phyloP scores from a whole-genome alignment of 2,113 vertebrate genomes.

The Strix aluco region DNA sequence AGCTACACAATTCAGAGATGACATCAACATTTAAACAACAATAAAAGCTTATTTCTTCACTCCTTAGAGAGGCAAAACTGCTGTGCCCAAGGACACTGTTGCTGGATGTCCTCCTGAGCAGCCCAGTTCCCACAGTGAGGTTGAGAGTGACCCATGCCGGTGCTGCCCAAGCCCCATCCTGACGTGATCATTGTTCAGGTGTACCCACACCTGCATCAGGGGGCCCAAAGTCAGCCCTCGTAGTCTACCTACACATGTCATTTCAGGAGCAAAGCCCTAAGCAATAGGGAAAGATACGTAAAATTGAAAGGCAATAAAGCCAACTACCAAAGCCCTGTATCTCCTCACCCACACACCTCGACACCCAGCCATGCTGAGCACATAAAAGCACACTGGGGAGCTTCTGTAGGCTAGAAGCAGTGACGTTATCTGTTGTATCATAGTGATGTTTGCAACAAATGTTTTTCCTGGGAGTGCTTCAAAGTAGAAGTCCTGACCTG shows the following conservation, averaged over 20 bases:
- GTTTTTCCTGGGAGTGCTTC: background rate
- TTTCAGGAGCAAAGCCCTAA: background rate
- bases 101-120: background rate
- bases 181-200: rapidly evolving
- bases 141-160: rapidly evolving
- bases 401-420: background rate
- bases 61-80: background rate
- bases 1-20: background rate
- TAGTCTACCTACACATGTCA: rapidly evolving
- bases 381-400: background rate
- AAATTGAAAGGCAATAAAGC: background rate
- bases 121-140: background rate
- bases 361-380: rapidly evolving
- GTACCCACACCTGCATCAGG: rapidly evolving
- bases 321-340: background rate
- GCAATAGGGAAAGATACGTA: background rate
- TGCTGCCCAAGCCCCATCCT: background rate
- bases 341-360: rapidly evolving
- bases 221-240: background rate
- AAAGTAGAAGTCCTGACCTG: background rate
- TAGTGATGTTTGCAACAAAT: background rate
- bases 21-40: background rate
- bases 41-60: background rate
- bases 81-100: background rate
- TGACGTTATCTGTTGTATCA: background rate